phyloP scores from a whole-genome alignment of 2,888 invertebrate species.

The Morinoia aosen region DNA sequence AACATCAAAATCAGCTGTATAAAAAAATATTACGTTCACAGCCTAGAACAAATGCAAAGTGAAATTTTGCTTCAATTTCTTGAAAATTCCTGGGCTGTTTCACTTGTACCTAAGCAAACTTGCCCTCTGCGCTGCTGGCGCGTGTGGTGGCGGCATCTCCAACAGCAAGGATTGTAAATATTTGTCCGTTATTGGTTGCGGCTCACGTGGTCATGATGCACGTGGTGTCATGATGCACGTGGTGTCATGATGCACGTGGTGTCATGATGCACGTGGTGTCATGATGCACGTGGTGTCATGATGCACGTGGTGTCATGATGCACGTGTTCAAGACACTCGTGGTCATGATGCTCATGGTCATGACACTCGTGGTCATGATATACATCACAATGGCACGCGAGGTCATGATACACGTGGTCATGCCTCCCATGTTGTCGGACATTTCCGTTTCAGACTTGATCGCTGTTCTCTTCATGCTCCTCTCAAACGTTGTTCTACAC shows the following conservation, averaged over 20 bases:
- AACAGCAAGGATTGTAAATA: neutral
- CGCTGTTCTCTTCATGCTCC: constrained; percentile 41
- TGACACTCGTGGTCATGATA: neutral
- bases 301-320: no score
- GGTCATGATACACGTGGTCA: neutral
- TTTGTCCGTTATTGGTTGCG: neutral
- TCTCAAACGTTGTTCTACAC: constrained; percentile 42
- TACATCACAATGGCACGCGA: neutral
- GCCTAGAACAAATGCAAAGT: neutral
- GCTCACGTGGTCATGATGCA: no score
- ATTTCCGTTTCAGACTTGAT: constrained; percentile 28
- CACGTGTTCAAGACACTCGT: no score
- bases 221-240: no score
- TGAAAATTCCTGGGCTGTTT: neutral
- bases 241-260: no score
- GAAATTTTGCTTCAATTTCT: neutral
- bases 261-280: no score
- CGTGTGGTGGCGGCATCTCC: neutral
- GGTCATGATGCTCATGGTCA: neutral
- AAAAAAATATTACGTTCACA: neutral
- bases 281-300: no score
- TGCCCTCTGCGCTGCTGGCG: neutral
- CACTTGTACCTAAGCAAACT: neutral
- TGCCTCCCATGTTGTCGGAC: neutral
- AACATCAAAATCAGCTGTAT: neutral